Percentiles rank a stretch among this genome's conserved stretches.
Conservation (phyloP, 2,797 vertebrate species). For the Chelon labrosus region DNA sequence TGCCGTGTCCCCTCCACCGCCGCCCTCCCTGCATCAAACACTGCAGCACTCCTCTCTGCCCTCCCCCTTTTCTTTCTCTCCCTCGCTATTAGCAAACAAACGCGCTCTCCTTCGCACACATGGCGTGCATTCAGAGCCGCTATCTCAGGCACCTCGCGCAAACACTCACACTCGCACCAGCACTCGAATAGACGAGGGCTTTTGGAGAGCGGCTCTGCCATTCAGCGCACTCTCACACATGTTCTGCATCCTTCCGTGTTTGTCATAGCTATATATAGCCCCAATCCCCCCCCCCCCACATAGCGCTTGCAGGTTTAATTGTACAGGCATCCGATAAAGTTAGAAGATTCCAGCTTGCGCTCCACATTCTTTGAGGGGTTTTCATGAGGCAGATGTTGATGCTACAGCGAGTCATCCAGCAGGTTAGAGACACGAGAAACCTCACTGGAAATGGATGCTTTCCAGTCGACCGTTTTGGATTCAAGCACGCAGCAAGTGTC, state of each 20-base stretch:
- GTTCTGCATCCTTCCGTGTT: slow-evolving; percentile 63
- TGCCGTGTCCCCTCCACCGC: not conserved
- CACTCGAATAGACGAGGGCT: slow-evolving; percentile 53
- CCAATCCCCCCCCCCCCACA: not conserved
- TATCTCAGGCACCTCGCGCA: slow-evolving; percentile 61
- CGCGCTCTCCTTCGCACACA: slow-evolving; percentile 50
- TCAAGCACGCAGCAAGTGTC: slow-evolving; percentile 42
- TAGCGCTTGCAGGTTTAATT: slow-evolving; percentile 70
- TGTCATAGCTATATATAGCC: slow-evolving; percentile 74
- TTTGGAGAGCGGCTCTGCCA: slow-evolving; percentile 28
- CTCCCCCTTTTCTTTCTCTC: slow-evolving; percentile 23
- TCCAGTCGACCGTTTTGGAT: slow-evolving; percentile 37
- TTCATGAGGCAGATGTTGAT: not conserved
- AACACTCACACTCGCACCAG: slow-evolving; percentile 55
- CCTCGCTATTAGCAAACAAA: slow-evolving; percentile 61
- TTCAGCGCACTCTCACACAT: slow-evolving; percentile 65
- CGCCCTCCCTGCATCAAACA: no score
- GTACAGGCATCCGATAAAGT: slow-evolving; percentile 54
- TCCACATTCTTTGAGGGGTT: not conserved
- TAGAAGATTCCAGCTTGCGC: slow-evolving; percentile 26
- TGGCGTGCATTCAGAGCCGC: slow-evolving; percentile 54
- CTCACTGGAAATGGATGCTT: slow-evolving; percentile 15
- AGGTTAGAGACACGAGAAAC: slow-evolving; percentile 10
- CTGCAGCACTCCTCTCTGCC: slow-evolving; percentile 33
- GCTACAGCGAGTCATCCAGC: slow-evolving; percentile 4